Base-by-base conservation (phyloP, 2,888 invertebrate genomes). In the Xestia ashworthii region DNA sequence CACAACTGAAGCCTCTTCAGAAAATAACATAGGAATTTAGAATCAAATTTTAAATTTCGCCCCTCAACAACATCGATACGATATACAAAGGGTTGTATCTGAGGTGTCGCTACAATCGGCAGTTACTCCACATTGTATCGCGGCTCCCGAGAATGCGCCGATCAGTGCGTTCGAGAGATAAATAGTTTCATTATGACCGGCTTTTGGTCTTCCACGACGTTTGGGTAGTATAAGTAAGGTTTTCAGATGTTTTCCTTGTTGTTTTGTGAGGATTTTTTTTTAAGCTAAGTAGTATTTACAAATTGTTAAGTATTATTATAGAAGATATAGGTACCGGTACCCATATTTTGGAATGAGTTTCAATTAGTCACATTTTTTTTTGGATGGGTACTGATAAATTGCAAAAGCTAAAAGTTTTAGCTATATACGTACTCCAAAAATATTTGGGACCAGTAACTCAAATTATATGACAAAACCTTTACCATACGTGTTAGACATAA, bases 131-230 rank as follows among this genome's bases (percentile, higher is more conserved):
- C 88, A 89, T 91, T 91, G 92, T 92, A 92, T 92, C 92, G 91
- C 67, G 83, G 89, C 89, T 82, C 86, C 82, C 83, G 83, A 78
- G 87, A 89, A 88, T 88, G 89, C 91, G 79, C 87, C 92, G 93
- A 93, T 94, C 93, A 91, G 93, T 92, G 92, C 91, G 92, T 93
- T 92, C 89, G 87, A 81, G 91, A 95, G 95, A 95, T 95, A 95
- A 95, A 96, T 96, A 95, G 95, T 95, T 95, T 95, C 94, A 95
- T 95, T 95, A 95, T 93, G 91, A 91, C 91, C 91, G 92, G 92
- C 93, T 93, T 95, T 95, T 94, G 94, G 93, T 94, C 90, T 93
- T 93, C 90, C 90, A 88, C 91, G 90, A 89, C 84, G 88, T 89
- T 89, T 83, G 65, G 74, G 73, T 72, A 93, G 94, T 92, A 93